phyloP scores from a whole-genome alignment of 1,140 invertebrate genomes.

The Bathynomus jamesi region DNA sequence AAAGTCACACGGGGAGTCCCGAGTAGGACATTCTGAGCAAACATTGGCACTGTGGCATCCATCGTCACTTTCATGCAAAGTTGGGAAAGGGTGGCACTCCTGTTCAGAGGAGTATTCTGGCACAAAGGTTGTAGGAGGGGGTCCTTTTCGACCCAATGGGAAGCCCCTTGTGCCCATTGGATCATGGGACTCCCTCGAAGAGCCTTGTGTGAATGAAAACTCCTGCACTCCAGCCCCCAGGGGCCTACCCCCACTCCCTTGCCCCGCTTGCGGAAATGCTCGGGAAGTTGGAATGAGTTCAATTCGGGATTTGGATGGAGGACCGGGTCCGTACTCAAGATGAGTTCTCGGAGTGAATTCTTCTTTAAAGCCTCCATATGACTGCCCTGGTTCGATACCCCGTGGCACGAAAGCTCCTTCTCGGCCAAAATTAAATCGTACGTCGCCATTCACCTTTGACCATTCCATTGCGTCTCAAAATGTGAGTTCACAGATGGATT shows the following conservation, averaged over 20 bases:
- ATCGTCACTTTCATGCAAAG: background rate
- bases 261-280: background rate
- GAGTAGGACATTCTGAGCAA: slow-evolving; percentile 8
- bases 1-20: slow-evolving; percentile 10
- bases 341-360: background rate
- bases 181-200: background rate
- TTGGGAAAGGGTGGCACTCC: background rate
- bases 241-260: background rate
- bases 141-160: background rate
- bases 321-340: background rate
- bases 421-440: background rate
- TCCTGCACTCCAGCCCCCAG: background rate
- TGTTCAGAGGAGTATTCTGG: background rate
- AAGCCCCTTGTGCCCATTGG: background rate
- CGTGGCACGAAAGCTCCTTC: background rate
- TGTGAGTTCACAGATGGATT: too few relatives aligned
- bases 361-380: background rate
- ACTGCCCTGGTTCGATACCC: background rate
- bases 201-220: background rate
- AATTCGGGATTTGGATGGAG: background rate
- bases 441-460: background rate
- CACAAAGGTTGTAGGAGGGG: background rate
- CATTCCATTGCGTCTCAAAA: background rate
- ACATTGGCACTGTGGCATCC: background rate
- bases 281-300: background rate